These are phyloP conservation scores for Drosophila fuyamai DNA, from an alignment of 1,140 invertebrate genomes.

Conservation along the genomic window DNA sequence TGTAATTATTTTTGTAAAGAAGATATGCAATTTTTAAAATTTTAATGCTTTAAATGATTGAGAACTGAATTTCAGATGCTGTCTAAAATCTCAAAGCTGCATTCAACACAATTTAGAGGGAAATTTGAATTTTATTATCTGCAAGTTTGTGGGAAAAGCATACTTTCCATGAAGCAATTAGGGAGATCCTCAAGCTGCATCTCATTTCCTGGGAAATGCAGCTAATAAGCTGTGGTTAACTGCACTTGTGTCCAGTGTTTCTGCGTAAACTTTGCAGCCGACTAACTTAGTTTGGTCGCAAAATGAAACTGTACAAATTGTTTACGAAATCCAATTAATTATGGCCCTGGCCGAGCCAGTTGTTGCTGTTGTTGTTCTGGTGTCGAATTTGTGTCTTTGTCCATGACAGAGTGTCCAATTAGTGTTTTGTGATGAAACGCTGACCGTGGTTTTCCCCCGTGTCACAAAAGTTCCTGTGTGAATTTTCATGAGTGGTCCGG, in stretches of 20 bases:
- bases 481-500: no score
- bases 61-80: no score
- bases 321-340: constrained; percentile 57
- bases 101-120: no score
- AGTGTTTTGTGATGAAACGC: constrained; percentile 24
- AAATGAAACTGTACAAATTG: constrained; percentile 51
- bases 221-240: constrained; percentile 7
- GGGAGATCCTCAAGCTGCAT: no score
- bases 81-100: neutral
- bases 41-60: no score
- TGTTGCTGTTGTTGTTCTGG: constrained; percentile 13
- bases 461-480: constrained; percentile 1
- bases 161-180: no score
- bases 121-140: no score
- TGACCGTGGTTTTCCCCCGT: constrained; percentile 10
- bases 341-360: constrained; percentile 13
- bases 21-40: no score
- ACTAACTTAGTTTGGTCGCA: constrained; percentile 45
- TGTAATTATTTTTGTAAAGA: no score
- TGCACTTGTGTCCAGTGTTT: neutral
- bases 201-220: neutral
- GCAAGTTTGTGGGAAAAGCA: no score
- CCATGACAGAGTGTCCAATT: constrained; percentile 40
- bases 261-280: constrained; percentile 26
- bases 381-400: constrained; percentile 8